These are phyloP conservation scores for Wiebesia pumilae DNA, from an alignment of 1,140 invertebrate species.

Conservation along the genomic window DNA sequence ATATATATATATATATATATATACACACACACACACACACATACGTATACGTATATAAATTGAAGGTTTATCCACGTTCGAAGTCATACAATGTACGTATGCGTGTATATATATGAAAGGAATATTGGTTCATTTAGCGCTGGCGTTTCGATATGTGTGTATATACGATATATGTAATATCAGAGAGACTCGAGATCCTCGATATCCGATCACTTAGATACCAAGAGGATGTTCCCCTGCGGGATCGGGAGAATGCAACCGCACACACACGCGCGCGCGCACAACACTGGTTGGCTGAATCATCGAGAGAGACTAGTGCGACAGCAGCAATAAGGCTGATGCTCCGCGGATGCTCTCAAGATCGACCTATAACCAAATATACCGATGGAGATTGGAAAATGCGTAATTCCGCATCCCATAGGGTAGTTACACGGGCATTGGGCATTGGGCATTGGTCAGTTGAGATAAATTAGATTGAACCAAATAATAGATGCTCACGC, in stretches of 20 bases:
- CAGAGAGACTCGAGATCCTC: conserved; percentile 18
- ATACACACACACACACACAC: too few species aligned
- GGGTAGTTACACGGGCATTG: conserved; percentile 31
- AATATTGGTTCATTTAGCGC: conserved; percentile 42
- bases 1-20: too few species aligned
- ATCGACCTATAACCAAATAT: conserved; percentile 26
- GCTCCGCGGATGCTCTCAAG: conserved; percentile 40
- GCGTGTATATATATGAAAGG: conserved; percentile 29
- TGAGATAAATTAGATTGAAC: conserved; percentile 10
- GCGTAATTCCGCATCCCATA: conserved; percentile 7
- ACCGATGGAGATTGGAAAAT: conserved; percentile 30
- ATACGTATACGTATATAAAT: not conserved
- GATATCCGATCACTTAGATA: conserved; percentile 45
- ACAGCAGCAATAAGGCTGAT: conserved; percentile 19
- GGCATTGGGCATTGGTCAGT: not conserved
- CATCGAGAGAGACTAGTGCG: conserved; percentile 10
- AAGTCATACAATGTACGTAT: not conserved
- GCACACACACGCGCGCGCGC: not conserved
- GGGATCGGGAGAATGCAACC: conserved; percentile 13
- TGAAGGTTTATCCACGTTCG: not conserved
- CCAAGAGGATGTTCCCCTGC: conserved; percentile 42
- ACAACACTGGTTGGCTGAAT: conserved; percentile 11
- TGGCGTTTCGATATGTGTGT: conserved; percentile 12
- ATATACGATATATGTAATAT: too few species aligned
- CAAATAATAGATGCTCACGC: conserved; percentile 25